Base-by-base conservation (phyloP, 2,113 vertebrate genomes). In the Nibea coibor region DNA sequence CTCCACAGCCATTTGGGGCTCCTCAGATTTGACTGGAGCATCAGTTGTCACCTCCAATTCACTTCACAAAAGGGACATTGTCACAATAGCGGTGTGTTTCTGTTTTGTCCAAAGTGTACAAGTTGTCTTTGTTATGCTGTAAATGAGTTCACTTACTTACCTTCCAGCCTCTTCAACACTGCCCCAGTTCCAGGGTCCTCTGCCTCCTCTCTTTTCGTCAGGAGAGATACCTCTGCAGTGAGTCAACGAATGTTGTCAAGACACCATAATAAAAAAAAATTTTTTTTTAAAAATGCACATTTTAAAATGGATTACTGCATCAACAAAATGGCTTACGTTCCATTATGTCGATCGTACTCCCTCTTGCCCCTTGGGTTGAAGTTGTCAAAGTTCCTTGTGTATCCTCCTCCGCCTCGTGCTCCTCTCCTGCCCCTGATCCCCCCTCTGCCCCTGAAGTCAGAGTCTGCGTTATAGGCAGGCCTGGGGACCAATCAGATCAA, bases 321-420 rank as follows among this genome's bases (percentile, higher is more conserved):
- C 15, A 65, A 48, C 6, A 54, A 17, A 47, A 75, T 53, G 3
- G 31, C 94, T 96, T 92, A 96, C 96, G 1, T 92, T 93, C 95
- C 94, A 74, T 92, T 95, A 43, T 95, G 95, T 62, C 96, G 94
- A 83, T 98, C 97, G 86, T 94, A 96, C 63, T 96, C 97, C 42
- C 88, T 64, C 82, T 96, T 98, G 75, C 96, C 96, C 90, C 96
- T 95, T 39, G 78, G 91, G 88, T 95, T 95, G 87, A 95, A 95
- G 79, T 88, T 84, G 69, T 95, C 93, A 0, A 87, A 87, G 74
- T 88, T 93, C 89, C 95, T 95, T 2, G 80, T 83, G 67, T 81
- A 80, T 45, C 81, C 84, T 62, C 53, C 53, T 56, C 54, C 54
- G 3, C 54, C 54, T 67, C 95, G 93, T 89, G 93, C 93, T 87